A percentile compares a stretch with the other conserved stretches of the same genome.
Evolutionary conservation across 1,140 invertebrate genomes (phyloP).

Genomic region (Drosophila nigrodunni): DNA sequence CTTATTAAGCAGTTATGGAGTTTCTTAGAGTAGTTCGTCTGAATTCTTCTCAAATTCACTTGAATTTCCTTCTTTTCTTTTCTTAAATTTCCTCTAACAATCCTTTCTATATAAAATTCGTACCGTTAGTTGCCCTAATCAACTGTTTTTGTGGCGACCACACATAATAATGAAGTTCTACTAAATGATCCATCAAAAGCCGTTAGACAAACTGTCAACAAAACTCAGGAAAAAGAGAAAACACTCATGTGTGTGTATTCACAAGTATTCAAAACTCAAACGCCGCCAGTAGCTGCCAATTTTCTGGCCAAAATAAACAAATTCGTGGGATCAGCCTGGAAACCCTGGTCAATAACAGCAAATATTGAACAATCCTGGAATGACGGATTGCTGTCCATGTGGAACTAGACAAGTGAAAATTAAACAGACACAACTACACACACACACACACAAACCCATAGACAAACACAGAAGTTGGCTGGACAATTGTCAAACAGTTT

Average conservation of each 20-base stretch:
- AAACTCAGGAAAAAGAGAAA: neutral
- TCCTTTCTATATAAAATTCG: slow-evolving; percentile 14
- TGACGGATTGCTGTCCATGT: slow-evolving; percentile 40
- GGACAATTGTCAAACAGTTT: slow-evolving; percentile 53
- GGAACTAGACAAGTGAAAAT: slow-evolving; percentile 40
- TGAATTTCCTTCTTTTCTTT: neutral
- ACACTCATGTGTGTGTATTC: slow-evolving; percentile 20
- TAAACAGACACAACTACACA: slow-evolving; percentile 14
- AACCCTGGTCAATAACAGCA: slow-evolving; percentile 34
- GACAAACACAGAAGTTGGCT: neutral
- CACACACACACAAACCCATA: slow-evolving; percentile 3
- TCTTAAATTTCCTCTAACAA: neutral
- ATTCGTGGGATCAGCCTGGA: slow-evolving; percentile 13
- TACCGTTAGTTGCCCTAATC: slow-evolving; percentile 16
- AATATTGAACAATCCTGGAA: slow-evolving; percentile 56
- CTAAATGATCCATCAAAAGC: slow-evolving; percentile 44
- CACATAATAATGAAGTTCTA: slow-evolving; percentile 33
- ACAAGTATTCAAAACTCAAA: slow-evolving; percentile 31
- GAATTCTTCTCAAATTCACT: no score
- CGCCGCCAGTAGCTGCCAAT: slow-evolving; percentile 32
- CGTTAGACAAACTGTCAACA: slow-evolving; percentile 53
- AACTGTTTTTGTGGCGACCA: slow-evolving; percentile 7
- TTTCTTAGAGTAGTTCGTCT: no score
- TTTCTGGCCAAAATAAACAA: slow-evolving; percentile 40
- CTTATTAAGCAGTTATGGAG: no score